Base-by-base conservation (phyloP, 2,113 vertebrate genomes). In the Hippocampus barbouri region DNA sequence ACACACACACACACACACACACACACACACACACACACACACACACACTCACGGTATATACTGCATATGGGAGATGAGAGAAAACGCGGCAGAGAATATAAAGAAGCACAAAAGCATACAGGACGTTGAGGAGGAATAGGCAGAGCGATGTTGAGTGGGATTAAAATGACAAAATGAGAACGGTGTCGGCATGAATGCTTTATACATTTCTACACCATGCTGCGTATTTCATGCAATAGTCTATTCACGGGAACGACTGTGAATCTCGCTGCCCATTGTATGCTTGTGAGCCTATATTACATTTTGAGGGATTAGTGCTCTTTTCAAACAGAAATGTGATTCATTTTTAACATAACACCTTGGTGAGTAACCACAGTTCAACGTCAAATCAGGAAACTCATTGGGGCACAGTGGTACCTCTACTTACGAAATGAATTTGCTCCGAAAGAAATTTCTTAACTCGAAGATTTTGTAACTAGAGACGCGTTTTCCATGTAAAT, bases 11-110 rank as follows among this genome's bases (percentile, higher is more conserved):
- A 79, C 40, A 47, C 62, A 41, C 14, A 18, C 47, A 66, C 59
- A 41, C 15, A 18, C 47, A n/a, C 56, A 79, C 43, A 47, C 61
- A 14, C 10, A 20, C 16, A 20, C 57, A 34, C 59, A 20, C 60
- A 73, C 15, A 27, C 21, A 59, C 77, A 68, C 71, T 61, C 66
- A 75, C 61, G 57, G 60, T 74, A 67, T 71, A 64, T 71, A 79
- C 47, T 72, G 70, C 81, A 84, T 85, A 25, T 66, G 68, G 69
- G 69, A 73, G 67, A 86, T 78, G 75, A 78, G 66, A 71, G 40
- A 76, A 30, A 70, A 65, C 51, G 60, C 57, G 56, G 60, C 81
- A 72, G 71, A 79, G 67, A 41, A 72, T 51, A 81, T 77, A 71
- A 80, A 77, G 67, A 70, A 49, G 56, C n/a, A 41, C 21, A 66